Evolutionary conservation across 53 echinoderm and acorn worm species (phyloP).

Genomic region (Mesocentrotus franciscanus): DNA sequence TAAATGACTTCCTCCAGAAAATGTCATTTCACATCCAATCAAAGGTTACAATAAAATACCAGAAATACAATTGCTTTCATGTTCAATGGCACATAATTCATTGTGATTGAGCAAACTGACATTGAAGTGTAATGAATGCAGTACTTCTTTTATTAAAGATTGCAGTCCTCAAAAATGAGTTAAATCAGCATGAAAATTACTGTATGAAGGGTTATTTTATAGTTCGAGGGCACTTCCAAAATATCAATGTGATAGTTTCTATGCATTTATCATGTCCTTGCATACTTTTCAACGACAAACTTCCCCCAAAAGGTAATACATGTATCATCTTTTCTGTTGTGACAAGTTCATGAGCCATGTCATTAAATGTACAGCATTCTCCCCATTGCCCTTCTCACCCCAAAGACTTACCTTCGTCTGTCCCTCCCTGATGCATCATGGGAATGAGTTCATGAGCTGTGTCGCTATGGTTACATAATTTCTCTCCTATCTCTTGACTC

Average conservation of each 20-base stretch:
- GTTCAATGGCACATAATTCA: neutral
- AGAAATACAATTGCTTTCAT: neutral
- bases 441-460: slow-evolving; percentile 48
- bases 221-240: no score
- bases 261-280: neutral
- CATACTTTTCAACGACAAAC: neutral
- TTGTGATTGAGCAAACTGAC: neutral
- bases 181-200: neutral
- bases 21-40: neutral
- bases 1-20: no score
- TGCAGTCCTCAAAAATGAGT: neutral
- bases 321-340: no score
- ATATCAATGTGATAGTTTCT: neutral
- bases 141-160: neutral
- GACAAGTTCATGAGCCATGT: neutral
- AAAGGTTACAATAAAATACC: neutral
- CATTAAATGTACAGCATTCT: neutral
- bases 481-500: slow-evolving; percentile 71
- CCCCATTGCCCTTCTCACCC: neutral
- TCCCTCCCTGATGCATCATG: slow-evolving; percentile 57
- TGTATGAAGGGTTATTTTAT: neutral
- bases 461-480: slow-evolving; percentile 72
- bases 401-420: slow-evolving; percentile 35
- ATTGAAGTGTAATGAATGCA: neutral
- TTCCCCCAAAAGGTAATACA: no score